These are phyloP conservation scores for Dugesia japonica DNA, from an alignment of 2,888 invertebrate genomes.

Conservation along the genomic window DNA sequence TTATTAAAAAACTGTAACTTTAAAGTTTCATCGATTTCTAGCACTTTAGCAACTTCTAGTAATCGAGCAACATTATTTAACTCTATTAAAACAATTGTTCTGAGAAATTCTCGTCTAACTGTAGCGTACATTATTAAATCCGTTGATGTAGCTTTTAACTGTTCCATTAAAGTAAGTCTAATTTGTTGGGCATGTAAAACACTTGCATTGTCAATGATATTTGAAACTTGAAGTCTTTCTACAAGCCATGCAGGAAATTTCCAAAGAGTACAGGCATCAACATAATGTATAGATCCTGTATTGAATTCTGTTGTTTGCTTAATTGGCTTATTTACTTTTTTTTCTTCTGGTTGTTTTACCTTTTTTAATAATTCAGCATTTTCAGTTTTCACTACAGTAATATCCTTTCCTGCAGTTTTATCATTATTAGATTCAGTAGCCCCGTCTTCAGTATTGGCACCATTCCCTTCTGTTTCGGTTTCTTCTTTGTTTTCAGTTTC, in stretches of 20 bases:
- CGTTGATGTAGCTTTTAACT: background rate
- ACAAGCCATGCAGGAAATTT: background rate
- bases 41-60: background rate
- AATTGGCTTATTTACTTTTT: background rate
- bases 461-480: no score
- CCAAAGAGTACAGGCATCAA: slow-evolving; percentile 10
- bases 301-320: background rate
- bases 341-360: background rate
- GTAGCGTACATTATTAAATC: background rate
- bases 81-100: background rate
- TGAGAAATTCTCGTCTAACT: background rate
- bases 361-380: no score
- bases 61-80: slow-evolving; percentile 10
- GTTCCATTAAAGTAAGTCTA: background rate
- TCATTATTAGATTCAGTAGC: no score
- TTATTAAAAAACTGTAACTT: background rate
- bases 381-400: no score
- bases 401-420: no score
- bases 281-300: background rate
- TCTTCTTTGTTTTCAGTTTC: no score
- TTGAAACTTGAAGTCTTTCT: background rate
- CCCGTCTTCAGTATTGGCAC: no score
- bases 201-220: background rate
- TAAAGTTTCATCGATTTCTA: background rate
- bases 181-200: background rate